Percentiles rank a stretch among this genome's conserved stretches.
These are phyloP conservation scores for Himalopsyche kuldschensis DNA, from an alignment of 2,888 invertebrate species.

Conservation along the genomic window DNA sequence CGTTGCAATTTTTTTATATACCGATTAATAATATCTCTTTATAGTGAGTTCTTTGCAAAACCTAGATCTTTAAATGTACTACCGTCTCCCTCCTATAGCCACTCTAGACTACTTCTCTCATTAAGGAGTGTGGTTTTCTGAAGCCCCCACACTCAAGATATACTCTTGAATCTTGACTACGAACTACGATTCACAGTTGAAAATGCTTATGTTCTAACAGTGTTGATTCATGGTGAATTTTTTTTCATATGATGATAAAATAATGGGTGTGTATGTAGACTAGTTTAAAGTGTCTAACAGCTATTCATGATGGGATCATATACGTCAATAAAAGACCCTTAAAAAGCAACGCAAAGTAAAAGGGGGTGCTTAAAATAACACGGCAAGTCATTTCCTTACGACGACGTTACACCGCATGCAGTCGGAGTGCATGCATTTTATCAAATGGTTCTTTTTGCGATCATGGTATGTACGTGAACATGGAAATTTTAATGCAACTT, in stretches of 20 bases:
- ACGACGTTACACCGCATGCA: background rate
- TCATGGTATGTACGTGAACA: background rate
- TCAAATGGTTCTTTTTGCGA: background rate
- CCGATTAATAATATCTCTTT: no score
- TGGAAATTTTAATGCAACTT: background rate
- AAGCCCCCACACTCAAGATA: no score
- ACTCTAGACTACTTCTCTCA: no score
- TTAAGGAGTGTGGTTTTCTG: no score
- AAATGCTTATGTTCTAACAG: no score
- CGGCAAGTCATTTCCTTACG: background rate
- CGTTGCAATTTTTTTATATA: no score
- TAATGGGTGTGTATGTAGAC: background rate
- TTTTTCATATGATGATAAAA: background rate
- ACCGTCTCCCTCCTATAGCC: no score
- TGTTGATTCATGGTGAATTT: no score
- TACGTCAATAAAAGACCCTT: background rate
- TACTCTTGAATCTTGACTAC: no score
- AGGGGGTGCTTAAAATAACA: background rate
- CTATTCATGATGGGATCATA: background rate
- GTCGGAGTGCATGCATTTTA: background rate
- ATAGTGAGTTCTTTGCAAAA: no score
- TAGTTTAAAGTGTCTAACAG: background rate
- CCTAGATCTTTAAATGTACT: no score
- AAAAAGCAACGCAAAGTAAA: background rate
- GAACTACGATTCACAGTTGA: no score